A percentile compares a stretch with the other conserved stretches of the same genome.
Evolutionary conservation across 2,797 vertebrate genomes (phyloP).

Genomic region (Pygocentrus nattereri): DNA sequence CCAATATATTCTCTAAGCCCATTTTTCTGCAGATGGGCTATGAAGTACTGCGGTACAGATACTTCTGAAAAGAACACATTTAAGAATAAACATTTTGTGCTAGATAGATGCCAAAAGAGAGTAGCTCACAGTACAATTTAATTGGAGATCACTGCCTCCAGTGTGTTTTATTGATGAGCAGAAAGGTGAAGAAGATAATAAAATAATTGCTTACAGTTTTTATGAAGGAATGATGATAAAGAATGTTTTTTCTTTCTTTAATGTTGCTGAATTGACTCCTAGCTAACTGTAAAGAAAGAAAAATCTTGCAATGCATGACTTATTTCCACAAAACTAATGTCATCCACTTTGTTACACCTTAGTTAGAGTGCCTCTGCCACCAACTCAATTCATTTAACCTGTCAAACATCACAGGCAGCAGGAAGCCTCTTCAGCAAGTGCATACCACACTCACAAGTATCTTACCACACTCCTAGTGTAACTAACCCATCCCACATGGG

Average conservation of each 20-base stretch:
- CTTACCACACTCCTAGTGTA: conserved; percentile 86
- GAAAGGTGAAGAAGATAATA: not conserved
- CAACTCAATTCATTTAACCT: conserved; percentile 55
- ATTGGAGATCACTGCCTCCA: not conserved
- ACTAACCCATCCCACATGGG: conserved; percentile 90
- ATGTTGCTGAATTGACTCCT: not conserved
- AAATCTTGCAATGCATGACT: not conserved
- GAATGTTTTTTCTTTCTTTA: not conserved
- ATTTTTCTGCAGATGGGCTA: conserved; percentile 67
- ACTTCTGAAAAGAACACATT: conserved; percentile 44
- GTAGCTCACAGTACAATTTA: not conserved
- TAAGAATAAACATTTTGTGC: not conserved
- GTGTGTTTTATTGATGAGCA: not conserved
- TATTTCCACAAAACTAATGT: not conserved
- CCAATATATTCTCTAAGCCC: conserved; percentile 63
- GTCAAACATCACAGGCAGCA: conserved; percentile 69
- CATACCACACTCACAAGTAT: conserved; percentile 87
- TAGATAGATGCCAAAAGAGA: not conserved
- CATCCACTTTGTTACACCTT: not conserved
- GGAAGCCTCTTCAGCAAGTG: conserved; percentile 77
- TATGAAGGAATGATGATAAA: too few species aligned
- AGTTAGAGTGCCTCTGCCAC: conserved; percentile 33
- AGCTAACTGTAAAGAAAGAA: not conserved
- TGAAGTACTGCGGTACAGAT: conserved; percentile 49
- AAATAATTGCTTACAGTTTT: not conserved